Evolutionary conservation across 2,113 vertebrate genomes (phyloP).

Genomic region (Pimephales promelas): DNA sequence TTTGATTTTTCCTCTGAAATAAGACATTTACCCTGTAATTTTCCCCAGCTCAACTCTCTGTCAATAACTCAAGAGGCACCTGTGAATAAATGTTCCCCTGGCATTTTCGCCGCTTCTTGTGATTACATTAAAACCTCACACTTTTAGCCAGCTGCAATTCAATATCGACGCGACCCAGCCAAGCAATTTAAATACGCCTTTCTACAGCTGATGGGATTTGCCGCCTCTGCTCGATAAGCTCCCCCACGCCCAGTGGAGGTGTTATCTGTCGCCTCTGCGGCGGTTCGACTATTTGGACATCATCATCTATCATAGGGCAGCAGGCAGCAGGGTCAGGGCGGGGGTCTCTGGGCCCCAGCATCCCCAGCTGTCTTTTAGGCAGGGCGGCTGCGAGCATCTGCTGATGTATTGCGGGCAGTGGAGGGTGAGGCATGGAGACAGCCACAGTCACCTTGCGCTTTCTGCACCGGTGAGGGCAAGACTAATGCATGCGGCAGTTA

Average conservation of each 20-base stretch:
- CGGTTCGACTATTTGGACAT: slow-evolving; percentile 41
- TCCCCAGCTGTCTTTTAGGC: slow-evolving; percentile 26
- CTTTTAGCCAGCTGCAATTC: slow-evolving; percentile 30
- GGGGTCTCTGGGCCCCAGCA: slow-evolving; percentile 6
- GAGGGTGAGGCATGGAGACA: slow-evolving; percentile 37
- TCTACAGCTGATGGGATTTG: slow-evolving; percentile 38
- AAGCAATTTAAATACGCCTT: slow-evolving; percentile 51
- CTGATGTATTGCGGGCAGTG: slow-evolving; percentile 42
- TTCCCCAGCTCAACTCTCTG: slow-evolving; percentile 38
- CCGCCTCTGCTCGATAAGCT: slow-evolving; percentile 44
- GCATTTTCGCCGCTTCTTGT: slow-evolving; percentile 33
- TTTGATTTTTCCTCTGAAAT: slow-evolving; percentile 33
- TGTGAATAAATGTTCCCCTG: slow-evolving; percentile 20
- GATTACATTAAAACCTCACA: slow-evolving; percentile 39
- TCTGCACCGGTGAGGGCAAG: slow-evolving; percentile 14
- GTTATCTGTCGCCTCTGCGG: slow-evolving; percentile 45
- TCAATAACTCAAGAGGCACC: slow-evolving; percentile 35
- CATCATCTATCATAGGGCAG: slow-evolving; percentile 54
- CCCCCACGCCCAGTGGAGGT: not conserved
- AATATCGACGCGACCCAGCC: slow-evolving; percentile 22
- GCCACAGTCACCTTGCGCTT: slow-evolving; percentile 51
- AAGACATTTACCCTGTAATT: slow-evolving; percentile 27
- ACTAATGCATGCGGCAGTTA: slow-evolving; percentile 41
- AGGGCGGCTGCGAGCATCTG: slow-evolving; percentile 22
- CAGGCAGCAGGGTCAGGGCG: slow-evolving; percentile 38